A percentile compares a stretch with the other conserved stretches of the same genome.
These are phyloP conservation scores for Dreissena polymorpha DNA, from an alignment of 1,140 invertebrate species.

Conservation along the genomic window DNA sequence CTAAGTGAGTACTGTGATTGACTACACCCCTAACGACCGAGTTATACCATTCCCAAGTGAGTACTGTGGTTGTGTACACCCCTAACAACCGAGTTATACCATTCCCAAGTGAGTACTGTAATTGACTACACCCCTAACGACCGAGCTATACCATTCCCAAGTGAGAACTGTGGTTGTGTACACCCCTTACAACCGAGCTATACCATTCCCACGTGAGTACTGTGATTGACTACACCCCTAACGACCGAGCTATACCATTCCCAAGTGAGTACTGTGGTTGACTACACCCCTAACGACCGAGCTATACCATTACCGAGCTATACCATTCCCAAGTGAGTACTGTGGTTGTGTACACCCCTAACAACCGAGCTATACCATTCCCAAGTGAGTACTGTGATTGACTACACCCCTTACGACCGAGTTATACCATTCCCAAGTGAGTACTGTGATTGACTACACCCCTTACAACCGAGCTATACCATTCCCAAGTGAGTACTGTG, in stretches of 20 bases:
- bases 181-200: slow-evolving; percentile 29
- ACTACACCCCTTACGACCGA: slow-evolving; percentile 26
- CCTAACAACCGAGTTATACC: slow-evolving; percentile 43
- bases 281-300: slow-evolving; percentile 28
- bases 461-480: slow-evolving; percentile 39
- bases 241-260: slow-evolving; percentile 40
- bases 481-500: slow-evolving; percentile 27
- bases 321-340: too few species aligned
- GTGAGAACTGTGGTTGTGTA: slow-evolving; percentile 33
- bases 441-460: slow-evolving; percentile 18
- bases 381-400: slow-evolving; percentile 24
- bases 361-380: slow-evolving; percentile 41
- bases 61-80: slow-evolving; percentile 24
- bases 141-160: slow-evolving; percentile 40
- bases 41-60: slow-evolving; percentile 47
- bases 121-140: slow-evolving; percentile 30
- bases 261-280: slow-evolving; percentile 27
- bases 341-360: slow-evolving; percentile 26
- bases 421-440: slow-evolving; percentile 47
- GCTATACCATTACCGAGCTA: slow-evolving; percentile 44
- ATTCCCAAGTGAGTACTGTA: slow-evolving; percentile 26
- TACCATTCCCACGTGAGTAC: slow-evolving; percentile 43
- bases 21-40: slow-evolving; percentile 28
- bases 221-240: slow-evolving; percentile 21
- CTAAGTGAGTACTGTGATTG: slow-evolving; percentile 24